Evolutionary conservation across 2,888 invertebrate species (phyloP), one percentile per base, ranked within the genome.

Genomic region (Ophioninae sp.): DNA sequence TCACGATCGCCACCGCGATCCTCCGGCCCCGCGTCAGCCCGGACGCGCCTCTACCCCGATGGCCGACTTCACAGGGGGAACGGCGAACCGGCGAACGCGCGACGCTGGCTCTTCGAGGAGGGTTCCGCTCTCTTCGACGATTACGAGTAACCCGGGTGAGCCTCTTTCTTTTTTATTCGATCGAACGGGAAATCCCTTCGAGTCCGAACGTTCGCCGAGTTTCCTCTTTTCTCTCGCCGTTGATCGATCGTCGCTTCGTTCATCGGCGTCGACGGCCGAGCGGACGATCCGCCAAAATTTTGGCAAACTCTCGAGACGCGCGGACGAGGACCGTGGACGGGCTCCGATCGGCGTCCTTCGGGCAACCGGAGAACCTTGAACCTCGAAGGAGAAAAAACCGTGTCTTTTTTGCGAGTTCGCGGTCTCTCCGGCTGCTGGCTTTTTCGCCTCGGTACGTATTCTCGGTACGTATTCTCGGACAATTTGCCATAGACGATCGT

Each of bases 91-190:
- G 20, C 37, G 13, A 7, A 64, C 17, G 17, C 7, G 0, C 17
- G 37, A 44, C 23, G 68, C 61, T 73, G 59, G 17, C 41, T 7
- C 61, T 44, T 44, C 23, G 59, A n/a, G 62, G 59, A n/a, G 62
- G 64, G 73, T 76, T 72, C 73, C 67, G 79, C 80, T 80, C 78
- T 74, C 78, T 83, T 74, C 73, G 83, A 78, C 74, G 64, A 83
- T 81, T 83, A 78, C 50, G 50, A 68, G 20, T 70, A 13, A 68
- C 64, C 77, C 74, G 59, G 20, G 50, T 17, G 10, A 13, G 2
- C 0, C 50, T 50, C 13, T 50, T 50, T 17, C 5, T 50, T 50
- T 50, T 17, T 10, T 17, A 2, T 10, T 17, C 13, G 13, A 50
- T 50, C 50, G 13, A 13, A 17, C 13, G 6, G 50, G 5, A 41